phyloP scores from a whole-genome alignment of 2,113 vertebrate genomes.

The Meleagris gallopavo region DNA sequence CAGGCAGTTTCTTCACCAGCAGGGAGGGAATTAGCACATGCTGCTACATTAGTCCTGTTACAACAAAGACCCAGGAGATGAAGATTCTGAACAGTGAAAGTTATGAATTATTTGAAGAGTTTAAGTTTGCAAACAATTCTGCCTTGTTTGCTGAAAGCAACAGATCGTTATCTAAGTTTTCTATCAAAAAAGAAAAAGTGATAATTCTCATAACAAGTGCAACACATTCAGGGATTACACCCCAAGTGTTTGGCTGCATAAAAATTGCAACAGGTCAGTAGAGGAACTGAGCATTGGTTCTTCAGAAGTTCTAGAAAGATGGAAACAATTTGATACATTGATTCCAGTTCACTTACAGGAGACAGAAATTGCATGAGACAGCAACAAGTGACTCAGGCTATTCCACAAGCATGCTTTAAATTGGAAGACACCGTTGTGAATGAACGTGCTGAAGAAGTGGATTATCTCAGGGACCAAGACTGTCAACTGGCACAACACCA shows the following conservation, averaged over 20 bases:
- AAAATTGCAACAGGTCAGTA: neutral
- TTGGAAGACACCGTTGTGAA: neutral
- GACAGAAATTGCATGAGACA: neutral
- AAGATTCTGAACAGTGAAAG: neutral
- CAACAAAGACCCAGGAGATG: neutral
- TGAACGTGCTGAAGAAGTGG: neutral
- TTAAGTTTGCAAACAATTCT: neutral
- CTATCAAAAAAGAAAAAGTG: neutral
- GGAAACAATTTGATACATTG: neutral
- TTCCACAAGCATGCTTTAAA: neutral
- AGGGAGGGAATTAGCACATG: neutral
- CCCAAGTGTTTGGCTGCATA: fast-evolving
- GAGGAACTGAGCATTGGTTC: neutral
- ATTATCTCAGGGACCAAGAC: neutral
- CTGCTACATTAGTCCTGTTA: neutral
- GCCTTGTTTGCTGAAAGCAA: neutral
- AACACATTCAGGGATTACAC: fast-evolving
- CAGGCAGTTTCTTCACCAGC: neutral
- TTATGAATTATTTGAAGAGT: neutral
- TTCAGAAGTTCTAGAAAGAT: neutral
- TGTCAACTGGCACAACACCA: neutral
- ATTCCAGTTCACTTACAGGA: neutral
- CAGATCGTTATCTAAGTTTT: neutral
- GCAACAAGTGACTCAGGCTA: fast-evolving
- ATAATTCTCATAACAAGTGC: fast-evolving